phyloP scores from a whole-genome alignment of 2,113 vertebrate species.

The Oenanthe melanoleuca region DNA sequence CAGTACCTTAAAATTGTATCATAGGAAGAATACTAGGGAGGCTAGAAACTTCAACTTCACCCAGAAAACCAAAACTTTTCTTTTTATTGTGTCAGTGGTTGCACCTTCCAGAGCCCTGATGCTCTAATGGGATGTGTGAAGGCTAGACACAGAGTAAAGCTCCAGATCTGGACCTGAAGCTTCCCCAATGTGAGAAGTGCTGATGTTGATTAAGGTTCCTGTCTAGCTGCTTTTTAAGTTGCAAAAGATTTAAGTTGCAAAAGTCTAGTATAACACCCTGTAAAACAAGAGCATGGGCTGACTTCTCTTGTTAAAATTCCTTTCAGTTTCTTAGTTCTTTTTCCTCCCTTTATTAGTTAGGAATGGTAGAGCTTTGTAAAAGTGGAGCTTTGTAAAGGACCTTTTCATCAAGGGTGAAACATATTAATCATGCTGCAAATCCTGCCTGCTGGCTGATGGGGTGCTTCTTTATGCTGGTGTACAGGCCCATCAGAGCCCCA shows the following conservation, averaged over 20 bases:
- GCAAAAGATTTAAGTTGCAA: constrained; percentile 2
- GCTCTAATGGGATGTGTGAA: background rate
- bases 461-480: background rate
- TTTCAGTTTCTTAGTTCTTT: background rate
- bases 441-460: background rate
- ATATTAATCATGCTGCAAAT: background rate
- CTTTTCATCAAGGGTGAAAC: background rate
- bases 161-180: background rate
- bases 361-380: background rate
- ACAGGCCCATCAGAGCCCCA: background rate
- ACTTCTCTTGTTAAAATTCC: constrained; percentile 53
- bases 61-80: background rate
- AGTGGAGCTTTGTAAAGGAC: background rate
- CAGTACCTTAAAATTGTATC: background rate
- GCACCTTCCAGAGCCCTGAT: background rate
- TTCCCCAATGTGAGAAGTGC: background rate
- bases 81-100: background rate
- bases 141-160: background rate
- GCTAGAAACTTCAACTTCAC: background rate
- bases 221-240: constrained; percentile 35
- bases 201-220: constrained; percentile 26
- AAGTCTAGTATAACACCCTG: constrained; percentile 12
- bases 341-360: background rate
- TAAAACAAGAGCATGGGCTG: constrained; percentile 7
- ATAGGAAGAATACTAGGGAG: background rate